Percentiles rank a stretch among this genome's conserved stretches.
Evolutionary conservation across 2,113 vertebrate genomes (phyloP).

Genomic region (Mormyrus iriodes): DNA sequence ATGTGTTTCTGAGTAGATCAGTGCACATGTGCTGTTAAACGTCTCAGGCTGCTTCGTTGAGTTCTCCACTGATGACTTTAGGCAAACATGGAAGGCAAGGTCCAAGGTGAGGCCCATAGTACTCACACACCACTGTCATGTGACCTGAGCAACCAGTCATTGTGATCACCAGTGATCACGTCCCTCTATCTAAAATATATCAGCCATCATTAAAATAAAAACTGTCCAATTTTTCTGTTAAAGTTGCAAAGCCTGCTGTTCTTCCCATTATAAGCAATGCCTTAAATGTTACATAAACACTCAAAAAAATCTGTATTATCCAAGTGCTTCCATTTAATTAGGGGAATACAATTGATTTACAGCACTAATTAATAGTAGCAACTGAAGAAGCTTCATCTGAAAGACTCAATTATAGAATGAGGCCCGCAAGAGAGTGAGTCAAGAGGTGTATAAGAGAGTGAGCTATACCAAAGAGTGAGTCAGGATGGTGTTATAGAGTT

Average conservation of each 20-base stretch:
- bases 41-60: not conserved
- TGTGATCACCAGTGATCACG: not conserved
- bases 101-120: not conserved
- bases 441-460: not conserved
- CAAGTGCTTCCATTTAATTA: constrained; percentile 11
- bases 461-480: not conserved
- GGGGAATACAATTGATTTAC: constrained; percentile 12
- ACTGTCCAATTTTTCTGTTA: not conserved
- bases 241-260: not conserved
- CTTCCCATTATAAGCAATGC: not conserved
- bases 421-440: not conserved
- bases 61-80: not conserved
- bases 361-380: constrained; percentile 4
- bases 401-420: not conserved
- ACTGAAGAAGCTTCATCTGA: not conserved
- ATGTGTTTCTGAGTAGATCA: not conserved
- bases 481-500: not conserved
- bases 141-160: not conserved
- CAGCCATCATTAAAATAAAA: not conserved
- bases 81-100: not conserved
- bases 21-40: not conserved
- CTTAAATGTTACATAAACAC: not conserved
- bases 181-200: not conserved
- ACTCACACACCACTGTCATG: not conserved
- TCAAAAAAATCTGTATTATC: constrained; percentile 4